Percentiles rank a stretch among this genome's conserved stretches.
Conservation (phyloP, 2,113 vertebrate species). For the Actinemys pallida region DNA sequence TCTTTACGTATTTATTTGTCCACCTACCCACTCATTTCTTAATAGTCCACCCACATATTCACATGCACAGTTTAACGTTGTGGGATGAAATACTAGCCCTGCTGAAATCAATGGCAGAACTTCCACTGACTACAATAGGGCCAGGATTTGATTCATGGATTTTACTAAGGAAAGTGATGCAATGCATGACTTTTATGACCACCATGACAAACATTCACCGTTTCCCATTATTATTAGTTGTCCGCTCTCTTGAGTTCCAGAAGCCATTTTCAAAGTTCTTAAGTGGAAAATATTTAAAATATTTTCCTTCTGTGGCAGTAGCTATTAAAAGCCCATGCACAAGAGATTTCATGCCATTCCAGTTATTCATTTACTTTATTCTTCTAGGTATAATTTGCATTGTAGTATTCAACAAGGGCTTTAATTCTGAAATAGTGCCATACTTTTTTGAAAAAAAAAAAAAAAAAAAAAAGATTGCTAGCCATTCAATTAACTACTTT, state of each 20-base stretch:
- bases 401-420: slow-evolving; percentile 42
- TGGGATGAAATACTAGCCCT: not conserved
- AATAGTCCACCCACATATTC: not conserved
- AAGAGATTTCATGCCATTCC: not conserved
- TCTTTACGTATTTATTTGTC: not conserved
- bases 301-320: not conserved
- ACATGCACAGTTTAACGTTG: not conserved
- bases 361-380: slow-evolving; percentile 35
- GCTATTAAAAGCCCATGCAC: not conserved
- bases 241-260: not conserved
- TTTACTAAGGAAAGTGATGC: not conserved
- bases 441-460: slow-evolving; percentile 37
- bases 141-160: not conserved
- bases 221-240: not conserved
- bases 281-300: not conserved
- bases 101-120: not conserved
- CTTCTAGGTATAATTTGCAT: slow-evolving; percentile 46
- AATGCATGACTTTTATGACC: not conserved
- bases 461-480: not conserved
- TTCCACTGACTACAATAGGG: not conserved
- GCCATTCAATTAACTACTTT: slow-evolving; percentile 54
- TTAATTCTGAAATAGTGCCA: slow-evolving; percentile 43
- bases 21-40: not conserved
- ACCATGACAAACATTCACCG: not conserved
- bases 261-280: not conserved